These are phyloP conservation scores for Meandrina meandrites DNA, from an alignment of 92 coral and sea anemone species.

Conservation along the genomic window DNA sequence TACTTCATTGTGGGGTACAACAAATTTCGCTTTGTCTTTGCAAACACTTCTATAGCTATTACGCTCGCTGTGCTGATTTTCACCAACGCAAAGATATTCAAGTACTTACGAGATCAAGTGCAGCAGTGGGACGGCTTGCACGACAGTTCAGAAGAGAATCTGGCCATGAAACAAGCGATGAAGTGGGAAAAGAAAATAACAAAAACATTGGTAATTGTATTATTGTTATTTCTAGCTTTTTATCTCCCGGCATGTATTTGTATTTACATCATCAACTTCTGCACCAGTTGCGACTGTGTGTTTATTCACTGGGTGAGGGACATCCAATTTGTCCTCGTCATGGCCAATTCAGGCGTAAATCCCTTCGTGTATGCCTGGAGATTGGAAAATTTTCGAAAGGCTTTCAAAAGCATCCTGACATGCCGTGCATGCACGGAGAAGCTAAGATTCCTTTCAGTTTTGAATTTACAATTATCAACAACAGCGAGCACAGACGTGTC, in stretches of 20 bases:
- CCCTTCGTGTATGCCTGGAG: conserved; percentile 60
- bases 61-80: conserved; percentile 59
- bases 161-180: conserved; percentile 40
- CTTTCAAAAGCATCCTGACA: conserved; percentile 26
- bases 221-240: conserved; percentile 36
- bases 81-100: conserved; percentile 26
- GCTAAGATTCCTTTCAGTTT: conserved; percentile 18
- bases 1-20: conserved; percentile 72
- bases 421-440: conserved; percentile 4
- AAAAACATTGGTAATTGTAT: conserved; percentile 33
- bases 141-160: conserved; percentile 45
- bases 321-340: conserved; percentile 43
- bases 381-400: conserved; percentile 40
- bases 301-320: conserved; percentile 55
- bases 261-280: conserved; percentile 45
- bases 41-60: conserved; percentile 66
- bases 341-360: conserved; percentile 53
- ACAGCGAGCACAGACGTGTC: neutral
- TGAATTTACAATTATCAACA: neutral
- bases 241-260: conserved; percentile 52
- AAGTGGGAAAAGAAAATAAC: conserved; percentile 55
- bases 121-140: conserved; percentile 39
- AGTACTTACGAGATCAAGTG: conserved; percentile 32
- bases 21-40: conserved; percentile 69
- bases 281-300: conserved; percentile 46